phyloP scores from a whole-genome alignment of 2,113 vertebrate genomes.

The Penelope pileata region DNA sequence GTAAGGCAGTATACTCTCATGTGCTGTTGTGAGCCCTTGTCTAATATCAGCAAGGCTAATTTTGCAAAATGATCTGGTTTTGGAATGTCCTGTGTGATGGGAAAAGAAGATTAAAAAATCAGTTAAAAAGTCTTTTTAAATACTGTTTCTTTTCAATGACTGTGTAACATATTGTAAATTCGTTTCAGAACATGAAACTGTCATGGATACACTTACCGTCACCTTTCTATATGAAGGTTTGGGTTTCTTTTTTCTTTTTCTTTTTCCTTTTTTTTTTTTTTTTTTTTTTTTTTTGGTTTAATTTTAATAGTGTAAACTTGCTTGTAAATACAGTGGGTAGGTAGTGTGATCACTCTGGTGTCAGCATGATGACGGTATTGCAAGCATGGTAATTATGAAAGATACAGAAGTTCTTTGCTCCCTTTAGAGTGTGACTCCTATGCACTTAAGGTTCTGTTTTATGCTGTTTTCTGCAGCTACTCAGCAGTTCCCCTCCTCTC shows the following conservation, averaged over 20 bases:
- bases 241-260: neutral
- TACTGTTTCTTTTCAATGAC: neutral
- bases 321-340: neutral
- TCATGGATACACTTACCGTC: neutral
- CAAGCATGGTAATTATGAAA: neutral
- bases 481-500: neutral
- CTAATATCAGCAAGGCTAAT: neutral
- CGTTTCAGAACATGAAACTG: neutral
- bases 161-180: neutral
- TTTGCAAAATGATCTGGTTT: neutral
- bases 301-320: neutral
- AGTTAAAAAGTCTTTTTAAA: no score
- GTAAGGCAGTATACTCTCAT: neutral
- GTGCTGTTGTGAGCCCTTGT: neutral
- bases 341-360: neutral
- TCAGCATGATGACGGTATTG: neutral
- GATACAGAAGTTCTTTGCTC: neutral
- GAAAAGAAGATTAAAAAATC: no score
- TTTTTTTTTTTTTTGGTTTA: neutral
- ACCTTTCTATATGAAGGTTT: neutral
- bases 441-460: neutral
- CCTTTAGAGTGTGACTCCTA: neutral
- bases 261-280: no score
- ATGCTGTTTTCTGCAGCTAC: neutral
- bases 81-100: neutral